Base-by-base conservation (phyloP, 2,888 invertebrate species). In the Rhingia rostrata region DNA sequence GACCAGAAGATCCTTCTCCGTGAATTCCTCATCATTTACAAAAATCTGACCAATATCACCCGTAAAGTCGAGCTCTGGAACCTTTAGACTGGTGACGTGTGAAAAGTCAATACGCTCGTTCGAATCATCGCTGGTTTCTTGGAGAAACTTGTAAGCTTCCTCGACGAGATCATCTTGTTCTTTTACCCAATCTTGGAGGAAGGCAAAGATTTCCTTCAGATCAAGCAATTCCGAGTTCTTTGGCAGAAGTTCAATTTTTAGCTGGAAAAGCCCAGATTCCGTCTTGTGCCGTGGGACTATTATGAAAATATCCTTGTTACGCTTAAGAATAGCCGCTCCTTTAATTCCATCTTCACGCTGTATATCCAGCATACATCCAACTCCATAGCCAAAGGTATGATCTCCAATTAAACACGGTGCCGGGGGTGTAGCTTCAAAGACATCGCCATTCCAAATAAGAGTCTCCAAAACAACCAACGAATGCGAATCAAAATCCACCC, bases 401-500 rank as follows among this genome's bases (percentile, higher is more conserved):
- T 86, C 70, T n/a, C 88, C 89, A 47, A 89, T 72, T 0, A 88
- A 85, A 78, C 92, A 92, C 2, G 91, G 90, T 4, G 90, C 86
- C 0, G 90, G 89, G 37, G 89, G 73, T 30, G 89, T 89, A 1
- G 88, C 88, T 81, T 90, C 89, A 67, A 92, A 92, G 0, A 89
- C 88, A 12, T 91, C 88, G 0, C 92, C 92, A 85, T 92, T 89
- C 92, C 92, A 92, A 6, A 91, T 89, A 0, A 92, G 88, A 37
- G 91, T 88, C 72, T 92, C 92, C 32, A 92, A 69, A 4, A 90
- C 90, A 0, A 88, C 84, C 5, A 91, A 30, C 0, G 86, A 86
- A 77, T 92, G 92, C 0, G 90, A 89, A 32, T 88, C 87, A 54
- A 91, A 92, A 53, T 87, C 86, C 0, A 92, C 90, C 4, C 89